Evolutionary conservation across 2,888 invertebrate species (phyloP).

Genomic region (Agriotes lineatus): DNA sequence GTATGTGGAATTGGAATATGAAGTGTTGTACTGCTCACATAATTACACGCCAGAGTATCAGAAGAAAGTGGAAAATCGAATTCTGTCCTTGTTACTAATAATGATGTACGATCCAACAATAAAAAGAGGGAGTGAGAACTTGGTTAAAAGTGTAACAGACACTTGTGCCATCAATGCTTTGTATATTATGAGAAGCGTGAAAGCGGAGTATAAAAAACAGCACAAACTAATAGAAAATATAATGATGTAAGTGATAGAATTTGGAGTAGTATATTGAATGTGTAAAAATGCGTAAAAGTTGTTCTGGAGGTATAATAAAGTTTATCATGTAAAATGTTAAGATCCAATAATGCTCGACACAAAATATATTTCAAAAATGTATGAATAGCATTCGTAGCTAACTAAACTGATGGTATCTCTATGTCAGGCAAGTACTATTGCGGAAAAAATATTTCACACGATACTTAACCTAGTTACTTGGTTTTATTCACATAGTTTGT

Average conservation of each 20-base stretch:
- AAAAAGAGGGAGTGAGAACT: background rate
- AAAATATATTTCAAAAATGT: too few species aligned
- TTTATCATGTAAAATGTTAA: too few species aligned
- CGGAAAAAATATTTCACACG: too few species aligned
- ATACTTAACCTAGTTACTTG: too few species aligned
- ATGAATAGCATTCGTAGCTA: too few species aligned
- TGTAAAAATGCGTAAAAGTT: too few species aligned
- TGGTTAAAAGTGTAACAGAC: background rate
- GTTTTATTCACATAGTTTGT: too few species aligned
- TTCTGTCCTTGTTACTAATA: conserved; percentile 37
- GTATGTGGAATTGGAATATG: conserved; percentile 55
- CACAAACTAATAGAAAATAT: conserved; percentile 26
- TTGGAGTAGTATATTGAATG: too few species aligned
- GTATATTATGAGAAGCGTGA: conserved; percentile 22
- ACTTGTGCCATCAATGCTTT: conserved; percentile 29
- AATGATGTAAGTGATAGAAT: conserved; percentile 30
- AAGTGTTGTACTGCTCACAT: conserved; percentile 51
- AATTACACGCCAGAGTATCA: conserved; percentile 42
- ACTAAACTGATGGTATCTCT: too few species aligned
- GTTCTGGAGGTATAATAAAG: too few species aligned
- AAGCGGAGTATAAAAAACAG: conserved; percentile 21
- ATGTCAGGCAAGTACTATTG: too few species aligned
- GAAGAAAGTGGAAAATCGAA: conserved; percentile 45
- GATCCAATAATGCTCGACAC: too few species aligned
- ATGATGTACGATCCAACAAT: conserved; percentile 29